Evolutionary conservation across 2,113 vertebrate genomes (phyloP), one percentile per base, ranked within the genome.

Genomic region (Uria lomvia): DNA sequence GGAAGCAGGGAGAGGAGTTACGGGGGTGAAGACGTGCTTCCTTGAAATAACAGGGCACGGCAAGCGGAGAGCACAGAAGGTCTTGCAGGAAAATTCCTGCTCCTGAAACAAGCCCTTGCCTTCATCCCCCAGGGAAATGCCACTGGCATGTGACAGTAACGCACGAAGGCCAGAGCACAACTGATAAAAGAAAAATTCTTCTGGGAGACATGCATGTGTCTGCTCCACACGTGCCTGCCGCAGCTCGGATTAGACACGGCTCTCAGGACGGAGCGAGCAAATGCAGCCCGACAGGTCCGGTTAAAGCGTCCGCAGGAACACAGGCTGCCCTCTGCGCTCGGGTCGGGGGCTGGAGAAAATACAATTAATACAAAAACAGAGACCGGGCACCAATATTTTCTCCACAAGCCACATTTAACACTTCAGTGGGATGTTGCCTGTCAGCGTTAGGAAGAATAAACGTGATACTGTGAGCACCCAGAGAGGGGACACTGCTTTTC

Each of bases 31-130:
- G 30, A 53, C 0, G 2, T 17, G 45, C 38, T 92, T 40, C 75
- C 63, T 66, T 58, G 38, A 55, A 78, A 66, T 15, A 47, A 24
- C n/a, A 15, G 5, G 17, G 75, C 45, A 30, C 21, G 26, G 78
- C 26, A 36, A 18, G 71, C 55, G 4, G 21, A 58, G 40, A 63
- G 81, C 80, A 45, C 42, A 84, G 62, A 23, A 83, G 55, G 63
- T 22, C 68, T 34, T 16, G 36, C 66, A 79, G 93, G 79, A 89
- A 84, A 91, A 95, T 81, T 92, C 83, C 88, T 84, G 78, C 86
- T 91, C 68, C 78, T 36, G 70, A 86, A 79, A 83, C 3, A 24
- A 90, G 75, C 55, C 82, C 27, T 38, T 47, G 65, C 56, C 84
- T 78, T 66, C 90, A 66, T 58, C 55, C 72, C 88, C 50, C 1